Percentiles rank a stretch among this genome's conserved stretches.
Conservation (phyloP, 2,888 invertebrate genomes). For the Argyresthia goedartella region DNA sequence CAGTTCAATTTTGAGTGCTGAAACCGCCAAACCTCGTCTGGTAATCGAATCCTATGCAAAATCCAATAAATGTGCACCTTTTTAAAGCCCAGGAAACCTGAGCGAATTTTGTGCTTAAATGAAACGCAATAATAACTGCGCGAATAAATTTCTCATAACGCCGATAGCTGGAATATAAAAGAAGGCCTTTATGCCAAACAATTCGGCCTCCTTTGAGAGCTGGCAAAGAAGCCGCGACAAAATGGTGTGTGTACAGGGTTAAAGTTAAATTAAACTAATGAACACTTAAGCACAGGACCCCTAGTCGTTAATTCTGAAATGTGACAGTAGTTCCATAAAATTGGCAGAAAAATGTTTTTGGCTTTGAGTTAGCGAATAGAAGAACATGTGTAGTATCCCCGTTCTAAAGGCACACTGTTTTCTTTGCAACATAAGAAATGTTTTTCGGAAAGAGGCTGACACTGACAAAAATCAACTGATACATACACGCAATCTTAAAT, state of each 20-base stretch:
- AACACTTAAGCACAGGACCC: background rate
- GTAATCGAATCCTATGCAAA: slow-evolving; percentile 4
- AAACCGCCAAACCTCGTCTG: background rate
- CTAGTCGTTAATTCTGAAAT: background rate
- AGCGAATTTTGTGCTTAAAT: slow-evolving; percentile 53
- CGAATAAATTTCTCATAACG: slow-evolving; percentile 54
- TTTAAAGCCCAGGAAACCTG: slow-evolving; percentile 29
- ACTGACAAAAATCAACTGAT: too few species aligned
- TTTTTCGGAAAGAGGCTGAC: too few species aligned
- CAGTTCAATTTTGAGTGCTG: too few species aligned
- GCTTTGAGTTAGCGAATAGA: too few species aligned
- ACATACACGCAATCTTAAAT: too few species aligned
- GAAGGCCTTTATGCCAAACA: slow-evolving; percentile 63
- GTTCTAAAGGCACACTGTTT: too few species aligned
- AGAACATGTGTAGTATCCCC: too few species aligned
- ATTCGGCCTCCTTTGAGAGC: slow-evolving; percentile 62
- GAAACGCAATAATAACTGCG: slow-evolving; percentile 63
- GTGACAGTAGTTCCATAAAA: too few species aligned
- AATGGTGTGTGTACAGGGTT: slow-evolving; percentile 25
- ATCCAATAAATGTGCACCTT: too few species aligned
- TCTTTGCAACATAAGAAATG: too few species aligned
- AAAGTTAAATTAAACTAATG: too few species aligned
- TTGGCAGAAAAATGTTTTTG: too few species aligned
- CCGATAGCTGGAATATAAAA: slow-evolving; percentile 49
- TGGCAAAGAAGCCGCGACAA: slow-evolving; percentile 47